Conservation (phyloP, 2,113 vertebrate genomes). For the Lipophrys pholis region DNA sequence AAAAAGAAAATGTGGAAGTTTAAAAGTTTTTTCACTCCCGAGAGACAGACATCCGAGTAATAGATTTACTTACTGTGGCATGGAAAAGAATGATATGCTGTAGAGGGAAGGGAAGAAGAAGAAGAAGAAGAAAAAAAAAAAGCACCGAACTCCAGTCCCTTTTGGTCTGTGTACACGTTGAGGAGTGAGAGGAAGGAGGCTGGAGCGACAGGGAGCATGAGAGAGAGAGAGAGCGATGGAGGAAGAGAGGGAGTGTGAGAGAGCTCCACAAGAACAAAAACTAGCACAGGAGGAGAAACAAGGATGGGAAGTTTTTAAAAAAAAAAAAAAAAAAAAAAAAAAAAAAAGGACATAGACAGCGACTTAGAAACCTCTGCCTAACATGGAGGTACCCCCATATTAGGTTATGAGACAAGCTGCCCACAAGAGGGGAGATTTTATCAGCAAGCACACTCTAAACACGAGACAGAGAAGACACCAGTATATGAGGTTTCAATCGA, state of each 20-base stretch:
- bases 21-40: conserved; percentile 1
- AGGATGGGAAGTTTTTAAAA: conserved; percentile 27
- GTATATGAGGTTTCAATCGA: conserved; percentile 58
- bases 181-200: conserved; percentile 53
- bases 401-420: conserved; percentile 74
- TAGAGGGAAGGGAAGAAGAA: conserved; percentile 29
- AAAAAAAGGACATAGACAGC: background rate
- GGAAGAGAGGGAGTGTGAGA: conserved; percentile 35
- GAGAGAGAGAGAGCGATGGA: conserved; percentile 29
- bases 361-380: conserved; percentile 36
- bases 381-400: conserved; percentile 78
- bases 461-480: conserved; percentile 39
- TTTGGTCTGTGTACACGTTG: conserved; percentile 55
- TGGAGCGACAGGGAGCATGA: conserved; percentile 28
- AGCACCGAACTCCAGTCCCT: conserved; percentile 54
- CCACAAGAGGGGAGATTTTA: conserved; percentile 67
- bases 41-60: conserved; percentile 27
- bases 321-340: too few species aligned
- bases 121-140: conserved; percentile 22
- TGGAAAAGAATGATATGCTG: conserved; percentile 41
- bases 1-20: conserved; percentile 44
- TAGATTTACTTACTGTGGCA: conserved; percentile 70
- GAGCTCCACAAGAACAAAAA: conserved; percentile 28
- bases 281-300: conserved; percentile 31
- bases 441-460: conserved; percentile 67